phyloP scores from a whole-genome alignment of 2,888 invertebrate species.

The Oxytorus armatus region DNA sequence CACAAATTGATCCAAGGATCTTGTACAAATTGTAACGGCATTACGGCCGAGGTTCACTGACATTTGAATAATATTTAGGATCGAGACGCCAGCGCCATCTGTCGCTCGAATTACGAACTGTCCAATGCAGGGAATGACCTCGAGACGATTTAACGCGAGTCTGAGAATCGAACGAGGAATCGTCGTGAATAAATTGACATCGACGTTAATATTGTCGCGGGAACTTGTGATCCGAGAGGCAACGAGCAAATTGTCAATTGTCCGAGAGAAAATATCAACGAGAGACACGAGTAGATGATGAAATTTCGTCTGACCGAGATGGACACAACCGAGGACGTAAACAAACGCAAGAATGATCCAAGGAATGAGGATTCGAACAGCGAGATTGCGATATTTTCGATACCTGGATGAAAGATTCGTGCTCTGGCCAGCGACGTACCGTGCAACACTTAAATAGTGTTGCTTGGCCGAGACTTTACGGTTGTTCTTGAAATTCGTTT shows the following conservation, averaged over 20 bases:
- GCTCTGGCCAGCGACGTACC: conserved; percentile 91
- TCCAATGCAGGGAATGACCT: not conserved
- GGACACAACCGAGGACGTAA: conserved; percentile 52
- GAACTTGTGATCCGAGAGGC: not conserved
- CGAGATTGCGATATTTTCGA: conserved; percentile 67
- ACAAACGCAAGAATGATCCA: conserved; percentile 49
- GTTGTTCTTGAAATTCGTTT: conserved; percentile 80
- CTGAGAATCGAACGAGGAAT: not conserved
- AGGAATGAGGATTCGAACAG: conserved; percentile 51
- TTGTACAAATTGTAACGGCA: not conserved
- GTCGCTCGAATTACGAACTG: not conserved
- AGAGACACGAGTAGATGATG: conserved; percentile 16
- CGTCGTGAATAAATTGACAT: not conserved
- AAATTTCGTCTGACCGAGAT: conserved; percentile 39
- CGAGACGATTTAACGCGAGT: not conserved
- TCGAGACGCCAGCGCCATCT: not conserved
- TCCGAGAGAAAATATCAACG: not conserved
- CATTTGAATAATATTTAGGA: not conserved
- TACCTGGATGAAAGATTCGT: conserved; percentile 82
- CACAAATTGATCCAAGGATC: conserved; percentile 22
- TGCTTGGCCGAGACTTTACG: conserved; percentile 87
- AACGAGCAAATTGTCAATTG: conserved; percentile 16
- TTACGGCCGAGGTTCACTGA: not conserved
- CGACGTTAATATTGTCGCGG: not conserved
- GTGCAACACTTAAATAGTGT: conserved; percentile 91